phyloP scores from a whole-genome alignment of 2,113 vertebrate species.

The Nothocercus julius region DNA sequence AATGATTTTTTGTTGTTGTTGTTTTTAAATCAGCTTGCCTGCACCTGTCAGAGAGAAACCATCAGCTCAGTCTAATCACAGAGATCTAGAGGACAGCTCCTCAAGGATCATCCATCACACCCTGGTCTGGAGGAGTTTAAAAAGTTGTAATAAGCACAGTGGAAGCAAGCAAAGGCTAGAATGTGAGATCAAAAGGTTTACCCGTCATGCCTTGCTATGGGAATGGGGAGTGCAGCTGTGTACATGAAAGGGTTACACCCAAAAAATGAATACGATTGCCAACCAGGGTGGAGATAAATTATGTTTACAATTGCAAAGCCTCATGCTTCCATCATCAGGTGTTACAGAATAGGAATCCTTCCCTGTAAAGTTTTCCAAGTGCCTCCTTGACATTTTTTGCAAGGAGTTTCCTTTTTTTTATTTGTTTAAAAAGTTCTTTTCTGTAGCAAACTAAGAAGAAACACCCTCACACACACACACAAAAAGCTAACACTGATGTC shows the following conservation, averaged over 20 bases:
- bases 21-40: constrained; percentile 40
- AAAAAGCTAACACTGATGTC: not conserved
- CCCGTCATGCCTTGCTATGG: constrained; percentile 29
- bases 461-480: not conserved
- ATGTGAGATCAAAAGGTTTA: constrained; percentile 53
- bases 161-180: constrained; percentile 34
- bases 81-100: constrained; percentile 54
- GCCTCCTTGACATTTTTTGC: not conserved
- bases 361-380: constrained; percentile 19
- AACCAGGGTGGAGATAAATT: constrained; percentile 51
- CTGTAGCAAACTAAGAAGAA: constrained; percentile 8
- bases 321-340: constrained; percentile 58
- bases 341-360: constrained; percentile 1
- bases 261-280: constrained; percentile 18
- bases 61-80: constrained; percentile 38
- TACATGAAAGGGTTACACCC: constrained; percentile 64
- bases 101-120: constrained; percentile 37
- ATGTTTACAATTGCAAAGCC: constrained; percentile 53
- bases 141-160: constrained; percentile 34
- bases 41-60: constrained; percentile 64
- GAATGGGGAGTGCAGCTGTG: constrained; percentile 56
- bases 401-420: not conserved
- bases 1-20: constrained; percentile 22
- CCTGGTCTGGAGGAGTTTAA: constrained; percentile 31
- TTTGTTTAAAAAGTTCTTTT: not conserved